phyloP scores from a whole-genome alignment of 1,140 invertebrate genomes.

The Asobara japonica region DNA sequence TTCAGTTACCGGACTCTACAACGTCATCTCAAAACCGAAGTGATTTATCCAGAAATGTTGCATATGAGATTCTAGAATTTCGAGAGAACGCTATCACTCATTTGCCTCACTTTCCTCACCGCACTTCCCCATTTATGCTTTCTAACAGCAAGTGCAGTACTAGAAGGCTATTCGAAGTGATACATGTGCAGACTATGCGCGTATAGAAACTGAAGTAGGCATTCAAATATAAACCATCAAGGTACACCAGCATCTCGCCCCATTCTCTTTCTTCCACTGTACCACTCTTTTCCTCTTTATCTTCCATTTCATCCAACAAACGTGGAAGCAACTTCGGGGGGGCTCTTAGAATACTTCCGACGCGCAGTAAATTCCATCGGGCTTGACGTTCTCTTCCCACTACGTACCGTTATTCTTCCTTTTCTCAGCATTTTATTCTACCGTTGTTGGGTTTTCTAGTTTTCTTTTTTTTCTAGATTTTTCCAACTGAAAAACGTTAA shows the following conservation, averaged over 20 bases:
- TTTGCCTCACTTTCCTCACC: neutral
- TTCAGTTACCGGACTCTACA: no score
- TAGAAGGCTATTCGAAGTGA: neutral
- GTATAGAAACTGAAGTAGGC: constrained; percentile 47
- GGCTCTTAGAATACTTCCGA: constrained; percentile 58
- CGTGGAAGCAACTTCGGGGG: constrained; percentile 53
- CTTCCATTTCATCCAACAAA: constrained; percentile 44
- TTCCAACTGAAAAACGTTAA: constrained; percentile 5
- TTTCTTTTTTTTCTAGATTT: constrained; percentile 25
- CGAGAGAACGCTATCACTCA: neutral
- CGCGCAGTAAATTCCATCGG: constrained; percentile 55
- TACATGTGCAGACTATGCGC: neutral
- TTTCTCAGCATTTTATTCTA: constrained; percentile 18
- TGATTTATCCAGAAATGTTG: neutral
- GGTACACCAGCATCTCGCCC: constrained; percentile 40
- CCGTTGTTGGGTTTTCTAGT: constrained; percentile 11
- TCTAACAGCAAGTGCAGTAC: neutral
- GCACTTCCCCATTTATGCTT: neutral
- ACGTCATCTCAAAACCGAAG: no score
- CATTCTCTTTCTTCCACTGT: neutral
- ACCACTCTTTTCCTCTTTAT: neutral
- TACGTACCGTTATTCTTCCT: constrained; percentile 23
- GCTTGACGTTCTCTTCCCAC: constrained; percentile 41
- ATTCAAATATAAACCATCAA: constrained; percentile 59
- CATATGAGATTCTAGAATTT: neutral